phyloP scores from a whole-genome alignment of 2,888 invertebrate species.

The Phalangium opilio region DNA sequence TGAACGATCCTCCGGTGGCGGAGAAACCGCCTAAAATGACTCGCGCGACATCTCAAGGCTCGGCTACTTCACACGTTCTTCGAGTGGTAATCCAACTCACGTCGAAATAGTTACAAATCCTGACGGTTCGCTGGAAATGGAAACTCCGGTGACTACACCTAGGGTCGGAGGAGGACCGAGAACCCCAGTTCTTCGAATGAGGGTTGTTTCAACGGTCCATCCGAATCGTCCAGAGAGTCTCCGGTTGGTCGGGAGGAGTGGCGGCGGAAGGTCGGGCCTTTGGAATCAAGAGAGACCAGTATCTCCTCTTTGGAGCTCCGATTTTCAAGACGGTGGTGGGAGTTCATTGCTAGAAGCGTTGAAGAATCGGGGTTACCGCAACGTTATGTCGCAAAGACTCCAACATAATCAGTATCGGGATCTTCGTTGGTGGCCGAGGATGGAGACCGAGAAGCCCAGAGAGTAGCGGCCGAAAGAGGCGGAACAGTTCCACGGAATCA shows the following conservation, averaged over 20 bases:
- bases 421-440: background rate
- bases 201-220: background rate
- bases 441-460: background rate
- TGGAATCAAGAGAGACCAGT: too few relatives aligned
- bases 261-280: too few relatives aligned
- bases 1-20: background rate
- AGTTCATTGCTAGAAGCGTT: conserved; percentile 20
- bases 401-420: conserved; percentile 1
- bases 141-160: background rate
- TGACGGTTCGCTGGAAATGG: background rate
- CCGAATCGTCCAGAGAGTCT: too few relatives aligned
- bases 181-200: background rate
- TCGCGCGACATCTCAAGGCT: background rate
- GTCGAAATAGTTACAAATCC: background rate
- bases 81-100: background rate
- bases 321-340: conserved; percentile 2
- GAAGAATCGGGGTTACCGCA: conserved; percentile 20
- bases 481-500: conserved; percentile 1
- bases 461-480: conserved; percentile 3
- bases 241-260: too few relatives aligned
- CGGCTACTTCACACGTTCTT: background rate
- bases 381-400: conserved; percentile 17
- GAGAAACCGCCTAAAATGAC: background rate
- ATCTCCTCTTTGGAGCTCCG: too few relatives aligned
- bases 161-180: background rate